These are phyloP conservation scores for Mythimna pallens DNA, from an alignment of 2,888 invertebrate genomes.

Conservation along the genomic window DNA sequence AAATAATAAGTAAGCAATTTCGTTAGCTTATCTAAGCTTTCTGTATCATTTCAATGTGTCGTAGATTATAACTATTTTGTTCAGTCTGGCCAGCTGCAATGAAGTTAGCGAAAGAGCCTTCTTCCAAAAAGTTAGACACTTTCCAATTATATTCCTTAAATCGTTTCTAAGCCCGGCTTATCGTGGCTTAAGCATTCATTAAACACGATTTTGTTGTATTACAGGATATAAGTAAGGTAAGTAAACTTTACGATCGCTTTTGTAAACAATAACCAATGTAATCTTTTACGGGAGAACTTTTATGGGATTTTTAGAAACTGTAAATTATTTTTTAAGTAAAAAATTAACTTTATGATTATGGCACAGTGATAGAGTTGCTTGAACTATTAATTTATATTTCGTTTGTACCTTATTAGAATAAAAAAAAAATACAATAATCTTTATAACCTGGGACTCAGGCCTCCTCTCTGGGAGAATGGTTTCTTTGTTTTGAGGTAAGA, in stretches of 20 bases:
- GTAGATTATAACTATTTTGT: conserved; percentile 19
- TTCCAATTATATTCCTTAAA: conserved; percentile 41
- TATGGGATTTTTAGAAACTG: no score
- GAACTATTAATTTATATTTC: neutral
- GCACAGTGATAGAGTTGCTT: neutral
- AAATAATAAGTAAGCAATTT: conserved; percentile 10
- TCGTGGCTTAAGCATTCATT: conserved; percentile 14
- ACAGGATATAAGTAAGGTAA: conserved; percentile 7
- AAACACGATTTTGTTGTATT: conserved; percentile 19
- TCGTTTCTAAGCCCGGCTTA: conserved; percentile 15
- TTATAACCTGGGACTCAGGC: no score
- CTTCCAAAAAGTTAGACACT: conserved; percentile 40
- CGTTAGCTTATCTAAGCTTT: neutral
- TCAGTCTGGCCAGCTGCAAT: conserved; percentile 16
- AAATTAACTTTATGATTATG: neutral
- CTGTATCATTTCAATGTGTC: conserved; percentile 3
- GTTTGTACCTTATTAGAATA: no score
- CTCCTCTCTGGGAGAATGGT: no score
- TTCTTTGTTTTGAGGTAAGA: no score
- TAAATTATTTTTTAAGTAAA: neutral
- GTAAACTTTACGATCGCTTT: conserved; percentile 1
- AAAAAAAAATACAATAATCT: no score
- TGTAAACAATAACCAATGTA: conserved; percentile 13
- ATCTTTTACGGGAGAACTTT: conserved; percentile 18
- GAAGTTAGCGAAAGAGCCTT: conserved; percentile 24